Percentiles rank a stretch among this genome's conserved stretches.
Conservation (phyloP, 2,113 vertebrate genomes). For the Hippotragus niger region DNA sequence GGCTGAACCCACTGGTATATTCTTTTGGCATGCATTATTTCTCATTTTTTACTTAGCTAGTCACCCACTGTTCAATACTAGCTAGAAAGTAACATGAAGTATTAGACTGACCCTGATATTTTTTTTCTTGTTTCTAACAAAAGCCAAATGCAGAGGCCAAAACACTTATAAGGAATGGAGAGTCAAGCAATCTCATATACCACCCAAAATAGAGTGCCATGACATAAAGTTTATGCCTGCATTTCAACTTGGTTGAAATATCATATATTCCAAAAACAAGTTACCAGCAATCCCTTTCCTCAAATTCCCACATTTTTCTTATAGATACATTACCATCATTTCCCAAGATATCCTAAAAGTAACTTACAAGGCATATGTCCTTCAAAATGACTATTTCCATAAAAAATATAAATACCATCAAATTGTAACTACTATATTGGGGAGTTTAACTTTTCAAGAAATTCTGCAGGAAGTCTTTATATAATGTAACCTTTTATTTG, state of each 20-base stretch:
- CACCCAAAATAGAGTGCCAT: slow-evolving; percentile 9
- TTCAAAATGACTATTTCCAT: not conserved
- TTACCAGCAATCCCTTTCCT: slow-evolving; percentile 11
- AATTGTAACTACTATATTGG: not conserved
- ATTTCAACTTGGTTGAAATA: not conserved
- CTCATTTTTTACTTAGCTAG: slow-evolving; percentile 8
- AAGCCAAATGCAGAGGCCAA: slow-evolving; percentile 4
- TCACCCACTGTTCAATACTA: not conserved
- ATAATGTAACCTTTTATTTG: not conserved
- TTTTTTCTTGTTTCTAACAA: slow-evolving; percentile 19
- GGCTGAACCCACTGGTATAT: not conserved
- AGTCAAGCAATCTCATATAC: not conserved
- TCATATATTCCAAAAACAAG: slow-evolving; percentile 33
- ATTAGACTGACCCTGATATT: not conserved
- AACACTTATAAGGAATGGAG: not conserved
- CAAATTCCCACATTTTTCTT: slow-evolving; percentile 22
- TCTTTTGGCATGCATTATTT: not conserved
- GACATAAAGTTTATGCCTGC: not conserved
- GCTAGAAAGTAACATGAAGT: not conserved
- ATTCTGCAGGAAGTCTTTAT: slow-evolving; percentile 15
- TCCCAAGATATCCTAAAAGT: not conserved
- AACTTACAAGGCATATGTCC: not conserved
- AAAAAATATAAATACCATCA: not conserved
- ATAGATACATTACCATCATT: not conserved
- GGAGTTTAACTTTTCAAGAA: slow-evolving; percentile 9